Percentiles rank a stretch among this genome's conserved stretches.
Conservation (phyloP, 2,888 invertebrate species). For the Nudaria mundana region DNA sequence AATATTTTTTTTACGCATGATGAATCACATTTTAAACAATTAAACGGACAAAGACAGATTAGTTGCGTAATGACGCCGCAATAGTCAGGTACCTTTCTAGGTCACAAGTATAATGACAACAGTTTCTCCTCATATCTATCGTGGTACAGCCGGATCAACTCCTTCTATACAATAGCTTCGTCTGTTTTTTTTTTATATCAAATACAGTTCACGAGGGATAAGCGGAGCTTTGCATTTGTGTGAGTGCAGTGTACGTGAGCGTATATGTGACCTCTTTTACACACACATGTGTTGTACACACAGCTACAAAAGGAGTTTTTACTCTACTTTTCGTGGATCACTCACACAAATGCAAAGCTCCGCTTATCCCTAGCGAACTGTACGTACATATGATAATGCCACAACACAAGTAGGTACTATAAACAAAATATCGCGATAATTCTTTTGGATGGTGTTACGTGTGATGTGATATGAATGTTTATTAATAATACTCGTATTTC, state of each 20-base stretch:
- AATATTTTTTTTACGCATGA: background rate
- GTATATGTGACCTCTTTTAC: too few relatives aligned
- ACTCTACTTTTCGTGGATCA: too few relatives aligned
- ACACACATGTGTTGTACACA: too few relatives aligned
- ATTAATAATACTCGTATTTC: too few relatives aligned
- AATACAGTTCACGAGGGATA: too few relatives aligned
- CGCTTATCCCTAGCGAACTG: too few relatives aligned
- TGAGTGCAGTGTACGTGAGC: too few relatives aligned
- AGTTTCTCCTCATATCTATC: constrained; percentile 22
- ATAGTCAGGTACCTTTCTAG: constrained; percentile 32
- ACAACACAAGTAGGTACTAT: too few relatives aligned
- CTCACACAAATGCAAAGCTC: too few relatives aligned
- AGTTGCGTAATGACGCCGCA: constrained; percentile 36
- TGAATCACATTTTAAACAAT: constrained; percentile 34
- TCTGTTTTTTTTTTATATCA: background rate
- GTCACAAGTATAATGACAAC: constrained; percentile 40
- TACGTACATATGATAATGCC: too few relatives aligned
- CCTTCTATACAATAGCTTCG: constrained; percentile 9
- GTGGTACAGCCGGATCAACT: constrained; percentile 15
- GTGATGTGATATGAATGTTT: background rate
- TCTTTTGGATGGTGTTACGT: background rate
- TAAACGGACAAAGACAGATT: constrained; percentile 23
- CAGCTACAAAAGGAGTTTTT: too few relatives aligned
- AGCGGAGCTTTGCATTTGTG: too few relatives aligned
- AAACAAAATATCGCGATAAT: background rate